Evolutionary conservation across 2,888 invertebrate genomes (phyloP), one percentile per base, ranked within the genome.

Genomic region (Agonopterix subpropinquella): DNA sequence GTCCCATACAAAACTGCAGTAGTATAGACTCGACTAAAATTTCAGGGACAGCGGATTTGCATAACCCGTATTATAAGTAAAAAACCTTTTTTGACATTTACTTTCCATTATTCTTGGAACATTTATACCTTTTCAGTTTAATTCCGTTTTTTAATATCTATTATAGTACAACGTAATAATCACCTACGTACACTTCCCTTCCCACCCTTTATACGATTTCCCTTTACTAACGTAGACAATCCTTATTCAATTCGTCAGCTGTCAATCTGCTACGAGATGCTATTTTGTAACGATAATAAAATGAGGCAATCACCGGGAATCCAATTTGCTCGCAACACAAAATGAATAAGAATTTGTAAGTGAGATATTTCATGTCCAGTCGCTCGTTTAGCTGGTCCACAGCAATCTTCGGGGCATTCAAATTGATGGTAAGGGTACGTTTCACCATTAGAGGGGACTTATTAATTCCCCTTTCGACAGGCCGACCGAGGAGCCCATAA

Each of bases 401-500:
- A 65, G 76, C 82, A 80, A 85, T 86, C 81, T 81, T 80, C 13
- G 77, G 82, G 78, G 78, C 82, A 86, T 87, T 87, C 83, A 86
- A 87, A 87, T 86, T 83, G 85, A 87, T 87, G 87, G 86, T 76
- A 70, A 83, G 88, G 88, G 86, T 84, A 84, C 85, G 83, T 83
- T 87, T 85, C 81, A 84, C 82, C 88, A 88, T 88, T 88, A 88
- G 80, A 80, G 80, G 80, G 85, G 84, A 80, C 87, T 87, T 88
- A 88, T 87, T 87, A 87, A 88, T 88, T 88, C 82, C 84, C 85
- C 85, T 88, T 88, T 88, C 87, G 87, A 87, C 87, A 87, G 85
- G 79, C 84, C 84, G 78, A 78, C 84, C 86, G 86, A 84, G 81
- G 72, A 82, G 82, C 80, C 86, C 77, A 87, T 88, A 88, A 88